Evolutionary conservation across 2,888 invertebrate genomes (phyloP), one percentile per base, ranked within the genome.

Genomic region (Melanargia galathea): DNA sequence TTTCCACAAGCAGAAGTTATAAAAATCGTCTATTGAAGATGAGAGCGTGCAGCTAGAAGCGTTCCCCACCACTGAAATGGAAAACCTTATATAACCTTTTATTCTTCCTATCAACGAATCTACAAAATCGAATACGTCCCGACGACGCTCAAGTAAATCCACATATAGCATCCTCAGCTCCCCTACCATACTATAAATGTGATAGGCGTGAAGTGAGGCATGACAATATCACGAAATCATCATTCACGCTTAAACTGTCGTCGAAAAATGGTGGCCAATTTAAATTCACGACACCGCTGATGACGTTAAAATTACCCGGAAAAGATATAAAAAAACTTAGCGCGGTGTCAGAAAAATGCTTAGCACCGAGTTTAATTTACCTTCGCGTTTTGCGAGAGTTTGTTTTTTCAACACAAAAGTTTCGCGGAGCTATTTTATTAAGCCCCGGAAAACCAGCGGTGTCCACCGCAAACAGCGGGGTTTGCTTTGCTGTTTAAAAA

Each of bases 351-450:
- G 63, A 55, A 62, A 67, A 62, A 64, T 61, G 64, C 65, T 66
- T 49, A 46, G 45, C 55, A 65, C 45, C 61, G 67, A 70, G 63
- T 69, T 69, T 67, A 67, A 70, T 70, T 70, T 69, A 65, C 64
- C 69, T 65, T 66, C 51, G 35, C 20, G 60, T 56, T 60, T 57
- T 40, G 57, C 62, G 48, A 10, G 59, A 38, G 52, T 64, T 64
- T 64, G 52, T 65, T 62, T 65, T 64, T 62, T 13, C 57, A 54
- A 3, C 18, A 55, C 33, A 51, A 64, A 62, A 54, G 43, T 57
- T 65, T 61, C 38, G 43, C 49, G 33, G 30, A 43, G 59, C 59
- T 52, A 60, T 60, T 59, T 56, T 60, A 46, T 55, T 55, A 54
- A 54, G 20, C n/a, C 38, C 20, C 6, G 52, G 55, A 52, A 30